A percentile compares a stretch with the other conserved stretches of the same genome.
Conservation (phyloP, 2,888 invertebrate genomes). For the Archips crataeganus region DNA sequence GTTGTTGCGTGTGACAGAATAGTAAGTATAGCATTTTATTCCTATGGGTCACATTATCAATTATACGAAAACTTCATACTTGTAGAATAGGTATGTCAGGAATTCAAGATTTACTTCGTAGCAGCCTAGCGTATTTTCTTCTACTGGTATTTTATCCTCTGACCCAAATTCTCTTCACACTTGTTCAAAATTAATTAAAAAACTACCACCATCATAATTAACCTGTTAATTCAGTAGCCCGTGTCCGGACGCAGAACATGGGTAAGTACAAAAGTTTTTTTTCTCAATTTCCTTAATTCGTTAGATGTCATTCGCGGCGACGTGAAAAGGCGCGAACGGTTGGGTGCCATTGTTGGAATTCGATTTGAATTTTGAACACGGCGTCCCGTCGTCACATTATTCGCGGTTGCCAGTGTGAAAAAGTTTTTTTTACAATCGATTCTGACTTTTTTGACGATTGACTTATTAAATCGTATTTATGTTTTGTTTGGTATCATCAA, state of each 20-base stretch:
- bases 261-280: conserved; percentile 60
- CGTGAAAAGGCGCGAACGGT: conserved; percentile 72
- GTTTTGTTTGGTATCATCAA: conserved; percentile 36
- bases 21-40: no score
- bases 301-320: conserved; percentile 72
- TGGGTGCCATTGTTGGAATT: conserved; percentile 77
- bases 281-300: conserved; percentile 62
- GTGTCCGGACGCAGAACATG: conserved; percentile 60
- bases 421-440: conserved; percentile 70
- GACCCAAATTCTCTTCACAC: conserved; percentile 47
- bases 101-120: no score
- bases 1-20: no score
- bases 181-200: conserved; percentile 53
- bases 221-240: conserved; percentile 75
- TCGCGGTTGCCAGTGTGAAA: conserved; percentile 78
- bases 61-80: no score
- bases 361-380: conserved; percentile 77
- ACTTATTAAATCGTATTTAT: conserved; percentile 56
- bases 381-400: conserved; percentile 78
- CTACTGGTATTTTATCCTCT: not conserved
- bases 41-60: no score
- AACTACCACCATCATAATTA: conserved; percentile 55
- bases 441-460: conserved; percentile 58
- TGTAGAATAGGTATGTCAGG: no score
- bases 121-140: no score